Conservation (phyloP, 2,113 vertebrate genomes). For the Pelecanus crispus region DNA sequence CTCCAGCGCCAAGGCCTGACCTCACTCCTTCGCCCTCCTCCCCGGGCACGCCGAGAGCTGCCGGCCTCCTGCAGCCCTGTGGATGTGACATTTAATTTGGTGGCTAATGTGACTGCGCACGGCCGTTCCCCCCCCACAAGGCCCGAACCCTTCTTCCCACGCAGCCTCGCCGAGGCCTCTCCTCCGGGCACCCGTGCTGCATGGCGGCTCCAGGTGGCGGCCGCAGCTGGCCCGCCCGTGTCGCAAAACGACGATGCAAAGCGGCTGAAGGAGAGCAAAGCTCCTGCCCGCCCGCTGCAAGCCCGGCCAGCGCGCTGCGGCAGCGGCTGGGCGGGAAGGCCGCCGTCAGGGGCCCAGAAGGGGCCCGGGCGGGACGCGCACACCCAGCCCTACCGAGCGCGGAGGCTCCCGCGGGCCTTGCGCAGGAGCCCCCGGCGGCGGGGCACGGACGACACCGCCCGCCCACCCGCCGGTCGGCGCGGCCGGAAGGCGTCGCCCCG, state of each 20-base stretch:
- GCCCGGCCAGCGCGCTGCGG: no score
- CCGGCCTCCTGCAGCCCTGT: not conserved
- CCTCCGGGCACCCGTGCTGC: rapidly evolving
- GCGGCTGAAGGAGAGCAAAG: not conserved
- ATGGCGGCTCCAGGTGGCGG: not conserved
- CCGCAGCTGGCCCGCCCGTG: not conserved
- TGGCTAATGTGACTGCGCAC: not conserved
- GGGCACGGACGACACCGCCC: not conserved
- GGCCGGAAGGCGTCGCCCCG: not conserved
- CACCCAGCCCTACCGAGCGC: not conserved
- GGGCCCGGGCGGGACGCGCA: not conserved
- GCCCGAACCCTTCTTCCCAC: no score
- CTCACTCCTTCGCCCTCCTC: not conserved
- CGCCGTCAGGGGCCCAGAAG: no score
- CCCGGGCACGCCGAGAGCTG: not conserved
- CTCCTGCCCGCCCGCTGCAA: not conserved
- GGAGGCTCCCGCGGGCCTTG: not conserved
- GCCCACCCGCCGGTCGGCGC: not conserved
- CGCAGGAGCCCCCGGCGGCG: not conserved
- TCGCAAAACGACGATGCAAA: no score
- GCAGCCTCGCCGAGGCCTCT: not conserved
- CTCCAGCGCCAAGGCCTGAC: not conserved
- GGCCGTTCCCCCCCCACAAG: not conserved
- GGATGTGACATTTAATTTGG: no score
- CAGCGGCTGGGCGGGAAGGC: not conserved